These are phyloP conservation scores for Protophormia terraenovae DNA, from an alignment of 2,888 invertebrate genomes.

Conservation along the genomic window DNA sequence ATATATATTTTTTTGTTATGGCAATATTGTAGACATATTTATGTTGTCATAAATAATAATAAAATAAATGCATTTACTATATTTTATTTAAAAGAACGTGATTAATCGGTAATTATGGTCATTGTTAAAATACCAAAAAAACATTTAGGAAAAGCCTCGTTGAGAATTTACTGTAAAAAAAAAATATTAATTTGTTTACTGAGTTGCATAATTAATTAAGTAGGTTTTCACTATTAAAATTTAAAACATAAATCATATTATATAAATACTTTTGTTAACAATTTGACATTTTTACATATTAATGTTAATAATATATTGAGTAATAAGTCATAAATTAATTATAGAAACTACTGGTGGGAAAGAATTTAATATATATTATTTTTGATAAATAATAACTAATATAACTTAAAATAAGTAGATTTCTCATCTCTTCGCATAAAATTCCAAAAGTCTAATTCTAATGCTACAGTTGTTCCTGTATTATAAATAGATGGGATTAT, in stretches of 20 bases:
- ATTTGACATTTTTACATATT: neutral
- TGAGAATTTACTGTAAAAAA: neutral
- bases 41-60: slow-evolving; percentile 31
- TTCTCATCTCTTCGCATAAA: no score
- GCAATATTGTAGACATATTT: slow-evolving; percentile 32
- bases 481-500: no score
- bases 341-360: neutral
- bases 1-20: neutral
- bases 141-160: neutral
- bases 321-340: neutral
- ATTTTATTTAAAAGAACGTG: slow-evolving; percentile 39
- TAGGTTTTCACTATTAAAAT: neutral
- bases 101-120: slow-evolving; percentile 41
- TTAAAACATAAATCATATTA: slow-evolving; percentile 39
- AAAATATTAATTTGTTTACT: slow-evolving; percentile 27
- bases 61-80: neutral
- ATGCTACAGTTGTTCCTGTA: no score
- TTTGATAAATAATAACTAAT: no score
- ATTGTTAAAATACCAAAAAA: neutral
- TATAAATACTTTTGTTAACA: neutral
- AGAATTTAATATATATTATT: neutral
- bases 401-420: no score
- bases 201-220: slow-evolving; percentile 38
- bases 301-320: neutral
- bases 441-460: no score